Evolutionary conservation across 2,113 vertebrate genomes (phyloP), one percentile per base, ranked within the genome.

Genomic region (Odontesthes bonariensis): DNA sequence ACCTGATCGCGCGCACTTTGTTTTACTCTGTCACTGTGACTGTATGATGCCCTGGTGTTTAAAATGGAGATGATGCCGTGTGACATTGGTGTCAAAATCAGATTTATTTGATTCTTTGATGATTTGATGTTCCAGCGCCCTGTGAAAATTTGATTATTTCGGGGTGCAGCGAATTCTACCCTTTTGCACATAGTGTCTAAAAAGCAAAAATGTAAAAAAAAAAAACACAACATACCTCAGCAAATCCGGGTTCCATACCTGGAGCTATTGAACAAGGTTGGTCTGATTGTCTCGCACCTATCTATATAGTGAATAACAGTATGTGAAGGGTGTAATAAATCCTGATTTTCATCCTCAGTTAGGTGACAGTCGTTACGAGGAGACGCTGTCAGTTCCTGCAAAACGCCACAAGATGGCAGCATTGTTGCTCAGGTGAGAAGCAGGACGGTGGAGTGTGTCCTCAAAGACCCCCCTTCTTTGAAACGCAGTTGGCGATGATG

Each of bases 361-460:
- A 23, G 35, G 40, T 52, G 65, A 54, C 61, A 22, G 55, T 27
- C 27, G 4, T 59, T 53, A 13, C 44, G 22, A 19, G n/a, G 51
- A 62, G 1, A 6, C 66, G 27, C 6, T 44, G 12, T 0, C 20
- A 13, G 40, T 77, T 77, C 23, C 69, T 19, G 6, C 5, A 32
- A 20, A 27, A 1, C 23, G 4, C 89, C 92, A 66, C 77, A 0
- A 73, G 91, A 49, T 75, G 88, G 86, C 81, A 32, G 56, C 35
- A 38, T 38, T 68, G 53, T 74, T 64, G 8, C 0, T 49, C 61
- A 61, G 70, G 65, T 76, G 77, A 79, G 74, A 17, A 59, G 57
- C 55, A 20, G 63, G 38, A 61, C 10, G 10, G 42, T 3, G 6
- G 1, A 44, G 17, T 1, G 81, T 88, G 87, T 84, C 73, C n/a